Base-by-base conservation (phyloP, 2,113 vertebrate genomes). In the Vulpes lagopus region DNA sequence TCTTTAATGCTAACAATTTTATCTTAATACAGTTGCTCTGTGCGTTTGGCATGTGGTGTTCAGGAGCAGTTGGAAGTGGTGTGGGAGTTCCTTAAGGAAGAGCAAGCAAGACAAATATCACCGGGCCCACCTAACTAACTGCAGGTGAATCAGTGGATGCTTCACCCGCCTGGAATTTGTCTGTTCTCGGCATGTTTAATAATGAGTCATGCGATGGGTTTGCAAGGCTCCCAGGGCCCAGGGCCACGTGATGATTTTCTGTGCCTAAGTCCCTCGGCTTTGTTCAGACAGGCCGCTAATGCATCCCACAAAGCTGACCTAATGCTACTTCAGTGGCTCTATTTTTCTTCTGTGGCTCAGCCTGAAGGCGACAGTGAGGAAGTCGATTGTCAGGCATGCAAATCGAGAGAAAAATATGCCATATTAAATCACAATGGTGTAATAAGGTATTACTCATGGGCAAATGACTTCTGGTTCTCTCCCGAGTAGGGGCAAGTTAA, bases 181-280 rank as follows among this genome's bases (percentile, higher is more conserved):
- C 95, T 94, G 91, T 97, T 97, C 98, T 95, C 71, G 67, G 96
- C 88, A 95, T 95, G 98, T 97, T 98, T 98, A 98, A 80, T 69
- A 92, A 98, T 98, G 98, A 98, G 90, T 98, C 98, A 97, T 67
- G 67, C 96, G 95, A 95, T 25, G 74, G 53, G 20, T 98, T 98
- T 98, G 97, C 30, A 69, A 97, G 83, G 94, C 78, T 83, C 91
- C 73, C 92, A 98, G 95, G 96, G 95, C 92, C 86, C 88, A 67
- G 92, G 96, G 97, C 97, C 76, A 98, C 91, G 89, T 96, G 98
- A 98, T 96, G 95, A 89, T 92, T 82, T 98, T 98, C 97, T 98
- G 96, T 23, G 81, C 84, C 94, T 93, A 71, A 96, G 89, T 62
- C 25, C 57, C 93, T 83, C 55, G 43, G 94, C 82, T 98, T 97